Evolutionary conservation across 2,888 invertebrate genomes (phyloP), one percentile per base, ranked within the genome.

Genomic region (Drosophila fungiperda): DNA sequence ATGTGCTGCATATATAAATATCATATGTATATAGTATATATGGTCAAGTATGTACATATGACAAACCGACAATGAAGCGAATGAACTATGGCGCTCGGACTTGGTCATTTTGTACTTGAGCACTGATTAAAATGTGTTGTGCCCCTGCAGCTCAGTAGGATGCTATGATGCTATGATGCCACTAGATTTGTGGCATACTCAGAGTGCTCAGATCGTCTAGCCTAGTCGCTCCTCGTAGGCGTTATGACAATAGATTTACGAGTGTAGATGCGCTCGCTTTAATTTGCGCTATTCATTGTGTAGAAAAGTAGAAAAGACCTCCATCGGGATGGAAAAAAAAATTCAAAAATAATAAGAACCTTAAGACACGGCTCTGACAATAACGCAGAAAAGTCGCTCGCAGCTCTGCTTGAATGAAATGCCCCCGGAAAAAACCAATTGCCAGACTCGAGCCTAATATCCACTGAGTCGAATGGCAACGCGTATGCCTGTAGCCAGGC

Each of bases 371-470:
- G 52, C n/a, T 45, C 68, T 68, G 58, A 68, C 71, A 45, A 45
- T 23, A 65, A 74, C 76, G 76, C 68, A 71, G 71, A 70, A 86
- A 81, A 78, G 83, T 82, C 49, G 26, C 26, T 49, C 49, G 50
- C 50, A 29, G 50, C 81, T 45, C 45, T 26, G 70, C 74, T 79
- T 88, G 87, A 87, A 88, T 90, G 89, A 90, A 87, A 87, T 89
- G 93, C 90, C 93, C 90, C 93, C 93, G 93, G 93, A 93, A 93
- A 93, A 92, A 92, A 92, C 92, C 93, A 93, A 93, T 93, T 93
- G 92, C 90, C 73, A 89, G 91, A 79, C 78, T 91, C 90, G 84
- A 55, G 91, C 91, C 92, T 92, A 93, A 92, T 89, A 75, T 78
- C 73, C 71, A 77, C 69, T 71, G 73, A 77, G 76, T 64, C 76